These are phyloP conservation scores for Pristionchus exspectatus DNA, from an alignment of 2,888 invertebrate species.

Conservation along the genomic window DNA sequence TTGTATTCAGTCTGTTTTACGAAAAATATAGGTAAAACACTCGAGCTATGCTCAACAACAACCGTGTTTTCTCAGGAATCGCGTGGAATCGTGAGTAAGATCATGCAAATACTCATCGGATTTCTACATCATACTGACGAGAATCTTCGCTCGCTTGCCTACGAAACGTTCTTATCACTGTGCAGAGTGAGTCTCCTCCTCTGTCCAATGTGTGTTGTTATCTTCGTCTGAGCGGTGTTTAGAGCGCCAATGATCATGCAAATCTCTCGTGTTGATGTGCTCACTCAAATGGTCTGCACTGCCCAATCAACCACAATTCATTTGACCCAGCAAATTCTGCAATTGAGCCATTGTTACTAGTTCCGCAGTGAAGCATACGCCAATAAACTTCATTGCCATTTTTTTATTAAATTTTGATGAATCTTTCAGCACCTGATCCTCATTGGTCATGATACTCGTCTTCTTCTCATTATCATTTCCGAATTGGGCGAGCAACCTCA, in stretches of 20 bases:
- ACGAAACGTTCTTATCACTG: conserved; percentile 50
- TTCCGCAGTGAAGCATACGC: no score
- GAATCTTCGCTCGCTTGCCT: conserved; percentile 18
- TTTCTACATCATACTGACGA: conserved; percentile 48
- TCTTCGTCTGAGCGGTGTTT: neutral
- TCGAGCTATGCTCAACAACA: neutral
- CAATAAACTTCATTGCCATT: no score
- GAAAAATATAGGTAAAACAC: no score
- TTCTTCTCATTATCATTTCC: conserved; percentile 54
- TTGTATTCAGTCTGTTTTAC: no score
- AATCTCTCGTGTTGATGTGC: neutral
- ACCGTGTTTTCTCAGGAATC: conserved; percentile 19
- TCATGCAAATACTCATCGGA: conserved; percentile 18
- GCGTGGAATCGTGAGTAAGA: neutral
- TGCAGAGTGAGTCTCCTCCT: conserved; percentile 26
- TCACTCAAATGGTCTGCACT: no score
- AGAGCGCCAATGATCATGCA: conserved; percentile 5
- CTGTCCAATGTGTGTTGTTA: no score
- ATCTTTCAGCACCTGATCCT: conserved; percentile 51
- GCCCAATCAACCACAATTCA: no score
- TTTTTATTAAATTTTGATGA: no score
- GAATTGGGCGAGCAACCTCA: conserved; percentile 42
- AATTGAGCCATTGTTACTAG: no score
- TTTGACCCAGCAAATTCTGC: no score
- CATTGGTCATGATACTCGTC: conserved; percentile 53